Conservation (phyloP, 2,113 vertebrate species). For the Channa maculata region DNA sequence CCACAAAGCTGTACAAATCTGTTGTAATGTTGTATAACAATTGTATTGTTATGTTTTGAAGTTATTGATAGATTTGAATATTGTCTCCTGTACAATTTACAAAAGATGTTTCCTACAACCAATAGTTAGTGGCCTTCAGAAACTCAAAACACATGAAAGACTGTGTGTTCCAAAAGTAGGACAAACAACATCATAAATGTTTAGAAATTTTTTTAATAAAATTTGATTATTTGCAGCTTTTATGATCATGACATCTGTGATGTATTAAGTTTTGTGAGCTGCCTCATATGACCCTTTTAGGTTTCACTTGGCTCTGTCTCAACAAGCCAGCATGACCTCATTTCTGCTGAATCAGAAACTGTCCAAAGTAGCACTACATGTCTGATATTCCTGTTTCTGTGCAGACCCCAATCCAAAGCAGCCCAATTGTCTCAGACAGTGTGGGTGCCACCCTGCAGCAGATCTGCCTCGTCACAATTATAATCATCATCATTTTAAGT, state of each 20-base stretch:
- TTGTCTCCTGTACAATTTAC: too few relatives aligned
- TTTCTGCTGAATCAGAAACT: slow-evolving; percentile 3
- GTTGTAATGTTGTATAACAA: too few relatives aligned
- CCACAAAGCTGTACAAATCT: too few relatives aligned
- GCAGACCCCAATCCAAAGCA: slow-evolving; percentile 35
- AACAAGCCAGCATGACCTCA: slow-evolving; percentile 24
- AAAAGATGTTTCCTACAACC: too few relatives aligned
- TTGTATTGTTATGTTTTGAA: too few relatives aligned
- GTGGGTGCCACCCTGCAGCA: slow-evolving; percentile 13
- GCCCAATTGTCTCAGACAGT: neutral
- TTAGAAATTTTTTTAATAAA: too few relatives aligned
- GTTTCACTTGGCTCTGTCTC: too few relatives aligned
- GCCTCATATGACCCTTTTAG: neutral
- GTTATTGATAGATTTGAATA: too few relatives aligned
- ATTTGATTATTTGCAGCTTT: too few relatives aligned
- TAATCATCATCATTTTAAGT: neutral
- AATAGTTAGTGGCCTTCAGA: too few relatives aligned
- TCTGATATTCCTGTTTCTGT: slow-evolving; percentile 18
- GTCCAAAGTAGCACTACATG: neutral
- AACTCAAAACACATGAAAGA: too few relatives aligned
- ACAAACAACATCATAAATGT: neutral
- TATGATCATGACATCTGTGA: neutral
- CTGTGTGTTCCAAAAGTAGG: neutral
- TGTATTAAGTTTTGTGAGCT: neutral
- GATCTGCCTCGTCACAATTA: neutral